Evolutionary conservation across 2,113 vertebrate genomes (phyloP).

Genomic region (Acanthochromis polyacanthus): DNA sequence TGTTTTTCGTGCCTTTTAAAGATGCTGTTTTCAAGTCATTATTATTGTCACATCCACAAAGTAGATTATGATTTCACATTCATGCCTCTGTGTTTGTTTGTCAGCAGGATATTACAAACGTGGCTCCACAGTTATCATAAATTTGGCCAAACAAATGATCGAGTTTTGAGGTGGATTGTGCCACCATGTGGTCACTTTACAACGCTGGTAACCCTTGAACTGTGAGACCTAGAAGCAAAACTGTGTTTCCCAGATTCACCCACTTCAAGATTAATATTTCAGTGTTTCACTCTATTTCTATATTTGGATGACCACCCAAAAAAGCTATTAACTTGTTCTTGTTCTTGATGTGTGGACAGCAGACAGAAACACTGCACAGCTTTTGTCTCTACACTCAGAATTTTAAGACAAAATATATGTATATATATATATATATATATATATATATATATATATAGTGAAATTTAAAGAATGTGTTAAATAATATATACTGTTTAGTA

Average conservation of each 20-base stretch:
- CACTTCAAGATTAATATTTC: slow-evolving; percentile 68
- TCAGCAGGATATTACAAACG: no score
- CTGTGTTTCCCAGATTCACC: slow-evolving; percentile 50
- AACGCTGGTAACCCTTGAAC: slow-evolving; percentile 33
- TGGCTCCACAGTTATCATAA: neutral
- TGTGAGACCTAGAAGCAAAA: slow-evolving; percentile 61
- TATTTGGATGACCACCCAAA: slow-evolving; percentile 58
- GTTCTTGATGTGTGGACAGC: slow-evolving; percentile 57
- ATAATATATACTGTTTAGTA: slow-evolving; percentile 16
- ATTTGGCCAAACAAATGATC: neutral
- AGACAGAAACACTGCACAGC: slow-evolving; percentile 23
- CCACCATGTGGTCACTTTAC: slow-evolving; percentile 11
- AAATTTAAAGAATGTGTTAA: slow-evolving; percentile 9
- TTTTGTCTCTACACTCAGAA: slow-evolving; percentile 12
- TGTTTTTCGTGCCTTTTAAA: neutral
- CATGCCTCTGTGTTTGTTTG: neutral
- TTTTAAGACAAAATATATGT: neutral
- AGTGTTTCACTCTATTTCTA: slow-evolving; percentile 45
- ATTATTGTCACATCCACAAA: neutral
- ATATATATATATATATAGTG: neutral
- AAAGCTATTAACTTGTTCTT: slow-evolving; percentile 60
- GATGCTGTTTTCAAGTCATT: neutral
- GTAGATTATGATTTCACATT: neutral
- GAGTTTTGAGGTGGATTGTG: neutral
- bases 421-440: neutral